These are phyloP conservation scores for Cheirogaleus major DNA, from an alignment of 2,797 vertebrate genomes.

Conservation along the genomic window DNA sequence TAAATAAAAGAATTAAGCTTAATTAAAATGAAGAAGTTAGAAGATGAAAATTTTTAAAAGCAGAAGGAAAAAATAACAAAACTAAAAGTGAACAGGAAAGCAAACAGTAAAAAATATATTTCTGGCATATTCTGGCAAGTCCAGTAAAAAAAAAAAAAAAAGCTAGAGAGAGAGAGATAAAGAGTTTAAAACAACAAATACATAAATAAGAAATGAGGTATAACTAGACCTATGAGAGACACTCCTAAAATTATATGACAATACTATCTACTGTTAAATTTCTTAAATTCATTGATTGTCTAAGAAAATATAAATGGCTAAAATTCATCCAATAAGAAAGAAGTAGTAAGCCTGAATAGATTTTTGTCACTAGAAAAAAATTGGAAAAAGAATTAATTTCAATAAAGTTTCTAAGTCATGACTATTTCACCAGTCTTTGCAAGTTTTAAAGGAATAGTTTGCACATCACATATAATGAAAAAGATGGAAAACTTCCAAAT, in stretches of 20 bases:
- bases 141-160: background rate
- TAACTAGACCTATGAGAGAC: background rate
- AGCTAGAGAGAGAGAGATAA: background rate
- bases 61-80: conserved; percentile 18
- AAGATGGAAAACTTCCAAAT: background rate
- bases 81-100: background rate
- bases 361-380: background rate
- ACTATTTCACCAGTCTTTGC: background rate
- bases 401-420: conserved; percentile 12
- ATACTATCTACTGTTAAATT: background rate
- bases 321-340: conserved; percentile 11
- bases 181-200: background rate
- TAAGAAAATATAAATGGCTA: background rate
- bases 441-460: conserved; percentile 27
- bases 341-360: background rate
- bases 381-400: background rate
- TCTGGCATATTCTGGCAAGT: background rate
- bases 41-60: conserved; percentile 41
- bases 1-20: background rate
- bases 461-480: background rate
- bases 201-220: background rate
- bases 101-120: conserved; percentile 2
- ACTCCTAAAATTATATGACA: background rate
- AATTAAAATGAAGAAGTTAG: conserved; percentile 31
- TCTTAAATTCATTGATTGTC: conserved; percentile 39